Evolutionary conservation across 2,797 vertebrate species (phyloP).

Genomic region (Lates japonicus): DNA sequence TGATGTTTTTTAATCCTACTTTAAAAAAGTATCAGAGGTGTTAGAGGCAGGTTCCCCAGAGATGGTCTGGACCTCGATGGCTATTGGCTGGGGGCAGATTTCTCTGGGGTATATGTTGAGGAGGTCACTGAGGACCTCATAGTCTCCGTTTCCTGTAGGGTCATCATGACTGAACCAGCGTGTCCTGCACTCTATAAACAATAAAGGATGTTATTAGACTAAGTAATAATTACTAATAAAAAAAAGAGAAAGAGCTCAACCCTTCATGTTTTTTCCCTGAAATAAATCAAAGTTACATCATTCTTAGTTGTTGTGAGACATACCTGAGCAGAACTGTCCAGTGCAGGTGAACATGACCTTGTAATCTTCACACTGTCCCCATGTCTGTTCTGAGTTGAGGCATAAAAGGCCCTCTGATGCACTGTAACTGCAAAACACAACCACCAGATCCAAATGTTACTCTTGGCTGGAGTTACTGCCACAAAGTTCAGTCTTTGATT

Average conservation of each 20-base stretch:
- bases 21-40: conserved; percentile 59
- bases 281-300: neutral
- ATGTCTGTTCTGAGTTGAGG: conserved; percentile 63
- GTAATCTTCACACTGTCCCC: conserved; percentile 48
- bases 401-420: conserved; percentile 63
- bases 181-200: conserved; percentile 64
- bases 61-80: conserved; percentile 69
- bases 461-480: neutral
- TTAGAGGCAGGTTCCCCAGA: conserved; percentile 53
- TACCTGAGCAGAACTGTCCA: conserved; percentile 71
- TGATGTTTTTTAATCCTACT: conserved; percentile 22
- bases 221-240: neutral
- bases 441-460: neutral
- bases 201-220: too few relatives aligned
- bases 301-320: neutral
- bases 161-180: conserved; percentile 74
- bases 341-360: conserved; percentile 72
- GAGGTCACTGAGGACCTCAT: conserved; percentile 69
- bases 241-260: neutral
- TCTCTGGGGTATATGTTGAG: conserved; percentile 42
- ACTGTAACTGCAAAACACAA: conserved; percentile 47
- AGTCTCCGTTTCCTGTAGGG: conserved; percentile 66
- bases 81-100: conserved; percentile 66
- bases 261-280: neutral
- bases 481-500: neutral